phyloP scores from a whole-genome alignment of 1,140 invertebrate species.

The Chironomus tepperi region DNA sequence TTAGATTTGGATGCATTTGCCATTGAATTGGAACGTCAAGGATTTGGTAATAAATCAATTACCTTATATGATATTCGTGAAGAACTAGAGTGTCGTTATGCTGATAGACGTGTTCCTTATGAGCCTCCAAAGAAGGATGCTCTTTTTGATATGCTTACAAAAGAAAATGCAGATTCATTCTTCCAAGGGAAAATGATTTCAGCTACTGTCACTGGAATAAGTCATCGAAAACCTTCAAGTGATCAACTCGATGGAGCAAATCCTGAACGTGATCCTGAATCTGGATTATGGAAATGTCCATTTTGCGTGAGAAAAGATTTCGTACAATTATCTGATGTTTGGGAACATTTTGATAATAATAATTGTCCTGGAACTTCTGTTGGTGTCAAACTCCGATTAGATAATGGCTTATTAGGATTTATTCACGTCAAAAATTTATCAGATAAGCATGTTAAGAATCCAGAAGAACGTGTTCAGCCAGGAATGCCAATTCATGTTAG shows the following conservation, averaged over 20 bases:
- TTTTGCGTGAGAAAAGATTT: constrained; percentile 95
- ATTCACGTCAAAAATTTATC: constrained; percentile 93
- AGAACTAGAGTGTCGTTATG: constrained; percentile 91
- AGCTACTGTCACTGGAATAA: constrained; percentile 66
- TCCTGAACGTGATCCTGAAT: constrained; percentile 88
- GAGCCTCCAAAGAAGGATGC: constrained; percentile 73
- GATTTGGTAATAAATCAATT: constrained; percentile 94
- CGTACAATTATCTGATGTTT: constrained; percentile 89
- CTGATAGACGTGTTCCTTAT: constrained; percentile 81
- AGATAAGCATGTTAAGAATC: constrained; percentile 87
- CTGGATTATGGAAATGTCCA: constrained; percentile 92
- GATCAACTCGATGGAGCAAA: constrained; percentile 93
- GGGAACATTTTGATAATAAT: constrained; percentile 96
- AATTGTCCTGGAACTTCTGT: constrained; percentile 91
- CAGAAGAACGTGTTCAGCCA: constrained; percentile 78
- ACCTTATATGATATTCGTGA: constrained; percentile 96
- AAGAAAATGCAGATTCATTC: constrained; percentile 92
- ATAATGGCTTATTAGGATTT: constrained; percentile 92
- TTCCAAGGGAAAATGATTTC: constrained; percentile 83
- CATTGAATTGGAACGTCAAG: constrained; percentile 90
- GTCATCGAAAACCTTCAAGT: constrained; percentile 78
- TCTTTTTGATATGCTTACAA: constrained; percentile 90
- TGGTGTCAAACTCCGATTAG: constrained; percentile 80
- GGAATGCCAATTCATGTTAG: constrained; percentile 87
- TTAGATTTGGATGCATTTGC: constrained; percentile 98